A percentile compares a stretch with the other conserved stretches of the same genome.
Evolutionary conservation across 2,888 invertebrate genomes (phyloP).

Genomic region (Thelaira solivaga): DNA sequence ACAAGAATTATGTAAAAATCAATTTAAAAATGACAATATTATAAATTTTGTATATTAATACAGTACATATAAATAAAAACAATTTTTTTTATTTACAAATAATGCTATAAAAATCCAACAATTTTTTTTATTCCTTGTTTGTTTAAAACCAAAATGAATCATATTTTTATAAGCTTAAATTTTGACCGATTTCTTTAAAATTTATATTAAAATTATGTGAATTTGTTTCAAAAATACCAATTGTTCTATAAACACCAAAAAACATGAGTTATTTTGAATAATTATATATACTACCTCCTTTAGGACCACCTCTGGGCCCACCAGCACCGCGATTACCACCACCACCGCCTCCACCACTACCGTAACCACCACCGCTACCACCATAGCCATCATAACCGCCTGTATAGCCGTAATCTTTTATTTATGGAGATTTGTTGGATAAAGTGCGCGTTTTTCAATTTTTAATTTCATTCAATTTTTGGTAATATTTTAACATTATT

Average conservation of each 20-base stretch:
- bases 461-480: constrained; percentile 27
- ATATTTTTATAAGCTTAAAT: constrained; percentile 27
- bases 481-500: constrained; percentile 21
- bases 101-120: constrained; percentile 42
- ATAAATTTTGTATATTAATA: no score
- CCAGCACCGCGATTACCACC: constrained; percentile 88
- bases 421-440: constrained; percentile 33
- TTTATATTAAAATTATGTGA: background rate
- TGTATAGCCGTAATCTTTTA: constrained; percentile 81
- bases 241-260: constrained; percentile 37
- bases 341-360: constrained; percentile 83
- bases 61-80: no score
- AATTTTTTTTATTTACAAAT: constrained; percentile 52
- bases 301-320: constrained; percentile 89
- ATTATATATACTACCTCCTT: constrained; percentile 79
- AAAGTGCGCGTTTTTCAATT: constrained; percentile 23
- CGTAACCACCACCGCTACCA: constrained; percentile 93
- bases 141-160: constrained; percentile 47
- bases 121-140: constrained; percentile 41
- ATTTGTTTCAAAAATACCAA: constrained; percentile 43
- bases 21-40: no score
- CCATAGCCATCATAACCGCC: constrained; percentile 82
- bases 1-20: constrained; percentile 21
- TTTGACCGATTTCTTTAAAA: constrained; percentile 55
- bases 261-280: constrained; percentile 42